Conservation (phyloP, 92 coral and sea anemone genomes). For the Nematostella vectensis region DNA sequence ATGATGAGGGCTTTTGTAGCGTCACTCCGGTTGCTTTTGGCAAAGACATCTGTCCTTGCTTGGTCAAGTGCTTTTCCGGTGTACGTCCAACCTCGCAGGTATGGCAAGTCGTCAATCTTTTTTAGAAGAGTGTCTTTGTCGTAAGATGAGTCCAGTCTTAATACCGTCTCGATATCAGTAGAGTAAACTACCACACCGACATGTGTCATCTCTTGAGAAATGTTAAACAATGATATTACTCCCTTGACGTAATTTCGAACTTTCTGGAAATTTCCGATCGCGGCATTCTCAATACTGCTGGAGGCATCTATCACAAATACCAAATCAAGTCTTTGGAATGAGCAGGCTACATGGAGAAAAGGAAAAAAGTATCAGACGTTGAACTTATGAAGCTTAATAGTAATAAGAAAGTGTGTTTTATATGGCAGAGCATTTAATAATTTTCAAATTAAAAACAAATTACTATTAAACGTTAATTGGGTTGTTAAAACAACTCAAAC, state of each 20-base stretch:
- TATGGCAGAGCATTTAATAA: too few species aligned
- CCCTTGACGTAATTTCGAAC: slow-evolving; percentile 35
- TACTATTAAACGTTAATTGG: too few species aligned
- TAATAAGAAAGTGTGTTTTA: too few species aligned
- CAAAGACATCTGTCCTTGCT: slow-evolving; percentile 51
- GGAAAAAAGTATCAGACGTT: too few species aligned
- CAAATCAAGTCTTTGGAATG: slow-evolving; percentile 57
- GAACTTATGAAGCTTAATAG: too few species aligned
- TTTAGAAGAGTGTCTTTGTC: slow-evolving; percentile 1
- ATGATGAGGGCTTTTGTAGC: slow-evolving; percentile 50
- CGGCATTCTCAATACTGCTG: slow-evolving; percentile 46
- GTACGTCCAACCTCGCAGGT: slow-evolving; percentile 51
- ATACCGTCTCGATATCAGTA: neutral
- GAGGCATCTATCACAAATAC: slow-evolving; percentile 76
- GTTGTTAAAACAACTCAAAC: too few species aligned
- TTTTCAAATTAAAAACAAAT: too few species aligned
- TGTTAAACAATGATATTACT: slow-evolving; percentile 31
- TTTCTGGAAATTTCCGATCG: slow-evolving; percentile 47
- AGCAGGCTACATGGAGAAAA: too few species aligned
- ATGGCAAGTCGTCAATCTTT: slow-evolving; percentile 1
- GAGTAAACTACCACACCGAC: slow-evolving; percentile 37
- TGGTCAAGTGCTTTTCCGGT: slow-evolving; percentile 53
- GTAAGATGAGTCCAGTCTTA: slow-evolving; percentile 3
- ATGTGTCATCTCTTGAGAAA: slow-evolving; percentile 47
- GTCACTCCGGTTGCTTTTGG: slow-evolving; percentile 42